These are phyloP conservation scores for Drosophila borborema DNA, from an alignment of 2,888 invertebrate genomes.

Conservation along the genomic window DNA sequence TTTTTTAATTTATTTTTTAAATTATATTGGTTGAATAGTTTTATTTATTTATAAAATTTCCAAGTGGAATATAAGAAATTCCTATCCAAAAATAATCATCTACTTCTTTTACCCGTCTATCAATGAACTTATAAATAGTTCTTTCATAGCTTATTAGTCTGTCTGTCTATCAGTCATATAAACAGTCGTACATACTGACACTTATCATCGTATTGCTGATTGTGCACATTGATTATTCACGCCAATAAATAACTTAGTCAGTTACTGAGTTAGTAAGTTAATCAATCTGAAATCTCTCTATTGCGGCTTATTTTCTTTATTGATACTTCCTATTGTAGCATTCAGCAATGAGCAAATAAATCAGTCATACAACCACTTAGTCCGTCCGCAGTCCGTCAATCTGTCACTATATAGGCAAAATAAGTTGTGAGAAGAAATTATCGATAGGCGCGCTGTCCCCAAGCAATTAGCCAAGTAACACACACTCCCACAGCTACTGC, in stretches of 20 bases:
- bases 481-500: background rate
- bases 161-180: background rate
- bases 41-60: background rate
- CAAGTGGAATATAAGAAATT: background rate
- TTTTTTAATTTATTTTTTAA: too few species aligned
- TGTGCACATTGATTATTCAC: background rate
- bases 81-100: background rate
- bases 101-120: background rate
- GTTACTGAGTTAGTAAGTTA: background rate
- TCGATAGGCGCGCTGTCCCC: background rate
- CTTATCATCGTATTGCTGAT: background rate
- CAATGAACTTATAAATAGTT: background rate
- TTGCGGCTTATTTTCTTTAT: background rate
- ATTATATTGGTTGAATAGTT: too few species aligned
- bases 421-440: background rate
- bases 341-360: background rate
- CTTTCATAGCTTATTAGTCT: background rate
- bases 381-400: background rate
- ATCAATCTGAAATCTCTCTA: background rate
- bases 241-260: background rate
- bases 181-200: background rate
- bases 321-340: background rate
- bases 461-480: slow-evolving; percentile 34
- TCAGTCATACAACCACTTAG: too few species aligned
- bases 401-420: background rate